Percentiles rank a stretch among this genome's conserved stretches.
Conservation (phyloP, 1,140 invertebrate species). For the Aradophagus sp. region DNA sequence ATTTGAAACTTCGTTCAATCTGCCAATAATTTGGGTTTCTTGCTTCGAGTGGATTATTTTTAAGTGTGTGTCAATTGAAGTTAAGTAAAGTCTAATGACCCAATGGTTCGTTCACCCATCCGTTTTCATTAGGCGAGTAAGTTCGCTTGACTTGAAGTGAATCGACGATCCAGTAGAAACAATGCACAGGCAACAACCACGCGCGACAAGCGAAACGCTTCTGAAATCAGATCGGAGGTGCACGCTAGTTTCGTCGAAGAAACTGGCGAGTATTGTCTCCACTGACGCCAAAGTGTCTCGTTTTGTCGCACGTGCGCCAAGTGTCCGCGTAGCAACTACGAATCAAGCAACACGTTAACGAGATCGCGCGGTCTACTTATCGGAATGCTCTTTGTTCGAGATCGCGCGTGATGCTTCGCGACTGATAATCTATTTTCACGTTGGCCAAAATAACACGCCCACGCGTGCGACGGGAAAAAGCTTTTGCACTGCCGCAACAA, state of each 20-base stretch:
- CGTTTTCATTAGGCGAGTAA: too few relatives aligned
- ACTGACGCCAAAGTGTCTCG: conserved; percentile 47
- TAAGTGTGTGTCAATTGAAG: too few relatives aligned
- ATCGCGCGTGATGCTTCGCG: conserved; percentile 16
- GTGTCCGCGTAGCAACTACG: conserved; percentile 34
- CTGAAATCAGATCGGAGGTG: conserved; percentile 7
- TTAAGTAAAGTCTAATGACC: too few relatives aligned
- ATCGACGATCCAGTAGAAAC: too few relatives aligned
- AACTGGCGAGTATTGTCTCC: conserved; percentile 2
- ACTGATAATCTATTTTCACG: conserved; percentile 42
- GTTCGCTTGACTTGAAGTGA: too few relatives aligned
- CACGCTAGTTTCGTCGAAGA: conserved; percentile 6
- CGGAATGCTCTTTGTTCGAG: conserved; percentile 38
- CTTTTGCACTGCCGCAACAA: too few relatives aligned
- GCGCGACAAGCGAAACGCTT: neutral
- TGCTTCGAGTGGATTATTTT: too few relatives aligned
- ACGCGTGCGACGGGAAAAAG: conserved; percentile 30
- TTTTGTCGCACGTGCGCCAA: conserved; percentile 48
- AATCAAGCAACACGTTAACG: conserved; percentile 50
- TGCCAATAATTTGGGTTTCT: too few relatives aligned
- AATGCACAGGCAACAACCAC: too few relatives aligned
- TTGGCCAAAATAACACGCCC: conserved; percentile 24
- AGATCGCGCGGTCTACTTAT: conserved; percentile 46
- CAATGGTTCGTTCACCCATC: too few relatives aligned
- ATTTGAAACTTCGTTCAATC: too few relatives aligned